Evolutionary conservation across 2,113 vertebrate species (phyloP).

Genomic region (Benitochromis conjunctus): DNA sequence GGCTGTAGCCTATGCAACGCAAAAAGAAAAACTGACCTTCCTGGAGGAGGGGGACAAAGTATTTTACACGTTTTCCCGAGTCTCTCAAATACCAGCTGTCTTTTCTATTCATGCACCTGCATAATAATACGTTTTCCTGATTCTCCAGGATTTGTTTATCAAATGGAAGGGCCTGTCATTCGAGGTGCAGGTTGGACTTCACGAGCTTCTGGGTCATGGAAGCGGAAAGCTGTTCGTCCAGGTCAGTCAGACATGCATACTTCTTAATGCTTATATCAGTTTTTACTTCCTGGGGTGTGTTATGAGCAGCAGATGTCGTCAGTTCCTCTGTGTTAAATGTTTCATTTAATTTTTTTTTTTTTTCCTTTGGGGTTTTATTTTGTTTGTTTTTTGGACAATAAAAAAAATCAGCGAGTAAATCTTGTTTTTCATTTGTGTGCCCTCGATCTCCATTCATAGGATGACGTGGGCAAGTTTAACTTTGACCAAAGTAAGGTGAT

Average conservation of each 20-base stretch:
- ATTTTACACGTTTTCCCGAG: background rate
- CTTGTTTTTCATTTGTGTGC: background rate
- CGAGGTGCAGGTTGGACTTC: conserved; percentile 89
- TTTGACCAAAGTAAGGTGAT: conserved; percentile 78
- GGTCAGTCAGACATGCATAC: conserved; percentile 59
- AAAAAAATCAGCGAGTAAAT: background rate
- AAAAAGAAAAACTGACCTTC: conserved; percentile 88
- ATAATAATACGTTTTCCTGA: background rate
- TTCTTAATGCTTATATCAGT: background rate
- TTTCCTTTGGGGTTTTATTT: background rate
- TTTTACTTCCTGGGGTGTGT: background rate
- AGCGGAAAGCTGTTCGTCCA: conserved; percentile 89
- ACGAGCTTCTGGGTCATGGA: conserved; percentile 87
- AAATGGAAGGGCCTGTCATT: conserved; percentile 88
- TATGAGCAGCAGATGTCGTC: background rate
- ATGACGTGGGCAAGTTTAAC: conserved; percentile 82
- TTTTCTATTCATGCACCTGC: background rate
- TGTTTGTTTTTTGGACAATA: background rate
- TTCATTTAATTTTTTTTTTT: background rate
- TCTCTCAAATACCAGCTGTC: background rate
- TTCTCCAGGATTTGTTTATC: conserved; percentile 81
- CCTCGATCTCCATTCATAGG: conserved; percentile 55
- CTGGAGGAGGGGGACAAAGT: conserved; percentile 86
- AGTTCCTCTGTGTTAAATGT: background rate
- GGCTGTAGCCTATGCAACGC: conserved; percentile 80